phyloP scores from a whole-genome alignment of 2,797 vertebrate species.

The Orestias chungarensis region DNA sequence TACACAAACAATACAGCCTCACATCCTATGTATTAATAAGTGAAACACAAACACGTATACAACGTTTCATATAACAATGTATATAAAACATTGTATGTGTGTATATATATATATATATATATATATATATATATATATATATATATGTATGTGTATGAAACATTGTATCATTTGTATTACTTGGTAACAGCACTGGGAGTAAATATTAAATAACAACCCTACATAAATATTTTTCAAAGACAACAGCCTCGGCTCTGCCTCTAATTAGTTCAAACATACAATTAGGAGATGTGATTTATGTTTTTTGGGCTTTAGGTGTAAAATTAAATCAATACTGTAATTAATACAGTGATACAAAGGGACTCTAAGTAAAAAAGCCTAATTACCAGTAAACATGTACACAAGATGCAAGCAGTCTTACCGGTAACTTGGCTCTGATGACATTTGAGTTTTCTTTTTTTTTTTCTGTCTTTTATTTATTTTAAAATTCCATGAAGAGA shows the following conservation, averaged over 20 bases:
- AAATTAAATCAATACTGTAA: constrained; percentile 73
- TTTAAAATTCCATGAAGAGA: too few species aligned
- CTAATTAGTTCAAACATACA: constrained; percentile 73
- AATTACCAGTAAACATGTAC: constrained; percentile 63
- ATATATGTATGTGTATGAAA: constrained; percentile 2
- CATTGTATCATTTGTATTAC: constrained; percentile 60
- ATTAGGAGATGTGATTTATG: constrained; percentile 74
- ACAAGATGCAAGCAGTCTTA: constrained; percentile 13
- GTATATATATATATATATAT: background rate
- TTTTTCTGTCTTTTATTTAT: too few species aligned
- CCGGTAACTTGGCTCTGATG: constrained; percentile 22
- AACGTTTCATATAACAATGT: background rate
- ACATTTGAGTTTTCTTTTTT: background rate
- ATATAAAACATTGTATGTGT: background rate
- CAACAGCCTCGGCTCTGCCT: constrained; percentile 52
- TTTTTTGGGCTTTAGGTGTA: constrained; percentile 72
- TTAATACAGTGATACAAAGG: constrained; percentile 65
- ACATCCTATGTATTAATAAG: constrained; percentile 27
- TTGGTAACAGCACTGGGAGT: constrained; percentile 69
- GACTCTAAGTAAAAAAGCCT: constrained; percentile 57
- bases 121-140: background rate
- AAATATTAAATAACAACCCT: constrained; percentile 69
- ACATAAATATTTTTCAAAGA: constrained; percentile 70
- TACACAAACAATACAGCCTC: constrained; percentile 18
- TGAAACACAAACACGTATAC: background rate